Evolutionary conservation across 1,140 invertebrate species (phyloP).

Genomic region (Hetaerina americana): DNA sequence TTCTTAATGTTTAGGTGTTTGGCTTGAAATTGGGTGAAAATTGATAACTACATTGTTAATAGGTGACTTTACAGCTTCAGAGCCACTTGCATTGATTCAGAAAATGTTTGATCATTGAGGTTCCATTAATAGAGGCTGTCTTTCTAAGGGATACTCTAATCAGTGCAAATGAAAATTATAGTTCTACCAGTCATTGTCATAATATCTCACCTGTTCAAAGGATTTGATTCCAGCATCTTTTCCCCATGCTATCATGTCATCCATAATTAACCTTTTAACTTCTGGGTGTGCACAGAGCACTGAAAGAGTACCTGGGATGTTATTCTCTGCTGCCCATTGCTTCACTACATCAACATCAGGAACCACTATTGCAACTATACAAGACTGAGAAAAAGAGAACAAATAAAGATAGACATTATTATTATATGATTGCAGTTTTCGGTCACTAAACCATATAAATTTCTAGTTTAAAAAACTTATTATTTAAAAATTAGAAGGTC

Average conservation of each 20-base stretch:
- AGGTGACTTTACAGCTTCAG: too few species aligned
- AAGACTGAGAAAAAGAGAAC: conserved; percentile 46
- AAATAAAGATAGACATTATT: conserved; percentile 4
- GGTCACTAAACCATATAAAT: too few species aligned
- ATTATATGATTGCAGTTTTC: too few species aligned
- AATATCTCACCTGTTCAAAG: conserved; percentile 80
- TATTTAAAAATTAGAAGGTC: too few species aligned
- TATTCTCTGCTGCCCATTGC: conserved; percentile 74
- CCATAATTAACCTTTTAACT: conserved; percentile 79
- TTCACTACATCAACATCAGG: conserved; percentile 89
- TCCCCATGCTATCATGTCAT: conserved; percentile 77
- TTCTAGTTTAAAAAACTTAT: too few species aligned
- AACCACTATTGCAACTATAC: conserved; percentile 85
- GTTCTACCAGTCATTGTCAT: conserved; percentile 9
- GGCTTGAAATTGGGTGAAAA: too few species aligned
- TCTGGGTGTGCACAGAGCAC: conserved; percentile 75
- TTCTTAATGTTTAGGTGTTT: too few species aligned
- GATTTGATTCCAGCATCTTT: conserved; percentile 83
- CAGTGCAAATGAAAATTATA: conserved; percentile 6
- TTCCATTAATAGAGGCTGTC: not conserved
- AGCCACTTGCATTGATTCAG: too few species aligned
- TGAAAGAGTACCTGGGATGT: conserved; percentile 71
- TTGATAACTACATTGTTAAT: too few species aligned
- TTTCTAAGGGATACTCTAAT: not conserved
- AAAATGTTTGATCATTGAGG: not conserved